These are phyloP conservation scores for Eurosta solidaginis DNA, from an alignment of 1,140 invertebrate genomes.

Conservation along the genomic window DNA sequence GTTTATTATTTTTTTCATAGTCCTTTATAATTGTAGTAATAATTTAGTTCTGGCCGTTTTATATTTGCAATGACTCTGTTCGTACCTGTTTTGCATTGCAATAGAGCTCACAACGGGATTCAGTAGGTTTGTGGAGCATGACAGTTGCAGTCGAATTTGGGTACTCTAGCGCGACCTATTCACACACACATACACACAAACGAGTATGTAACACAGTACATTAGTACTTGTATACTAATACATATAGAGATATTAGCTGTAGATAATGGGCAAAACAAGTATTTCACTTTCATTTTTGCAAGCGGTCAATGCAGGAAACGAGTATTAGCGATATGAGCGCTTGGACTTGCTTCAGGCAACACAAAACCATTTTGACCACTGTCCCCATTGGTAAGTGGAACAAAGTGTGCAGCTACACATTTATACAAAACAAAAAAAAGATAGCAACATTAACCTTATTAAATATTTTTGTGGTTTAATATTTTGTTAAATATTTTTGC, in stretches of 20 bases:
- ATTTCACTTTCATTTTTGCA: not conserved
- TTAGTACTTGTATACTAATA: not conserved
- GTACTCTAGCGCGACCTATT: not conserved
- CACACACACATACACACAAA: not conserved
- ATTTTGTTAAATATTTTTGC: too few relatives aligned
- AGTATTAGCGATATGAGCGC: not conserved
- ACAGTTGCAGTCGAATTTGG: constrained; percentile 9
- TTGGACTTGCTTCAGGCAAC: constrained; percentile 7
- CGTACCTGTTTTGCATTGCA: constrained; percentile 2
- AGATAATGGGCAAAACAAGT: not conserved
- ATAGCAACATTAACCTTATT: too few relatives aligned
- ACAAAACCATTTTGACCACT: constrained; percentile 1
- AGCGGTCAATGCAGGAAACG: not conserved
- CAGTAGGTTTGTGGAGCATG: constrained; percentile 26
- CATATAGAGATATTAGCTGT: not conserved
- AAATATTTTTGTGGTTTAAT: too few relatives aligned
- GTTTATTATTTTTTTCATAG: not conserved
- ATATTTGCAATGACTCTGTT: not conserved
- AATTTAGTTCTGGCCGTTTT: constrained; percentile 19
- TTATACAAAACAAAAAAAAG: not conserved
- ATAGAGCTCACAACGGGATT: constrained; percentile 10
- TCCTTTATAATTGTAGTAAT: constrained; percentile 16
- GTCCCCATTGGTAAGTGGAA: not conserved
- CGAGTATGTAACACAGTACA: not conserved
- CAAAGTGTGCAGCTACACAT: not conserved